Evolutionary conservation across 2,797 vertebrate genomes (phyloP), one percentile per base, ranked within the genome.

Genomic region (Thripadectes ignobilis): DNA sequence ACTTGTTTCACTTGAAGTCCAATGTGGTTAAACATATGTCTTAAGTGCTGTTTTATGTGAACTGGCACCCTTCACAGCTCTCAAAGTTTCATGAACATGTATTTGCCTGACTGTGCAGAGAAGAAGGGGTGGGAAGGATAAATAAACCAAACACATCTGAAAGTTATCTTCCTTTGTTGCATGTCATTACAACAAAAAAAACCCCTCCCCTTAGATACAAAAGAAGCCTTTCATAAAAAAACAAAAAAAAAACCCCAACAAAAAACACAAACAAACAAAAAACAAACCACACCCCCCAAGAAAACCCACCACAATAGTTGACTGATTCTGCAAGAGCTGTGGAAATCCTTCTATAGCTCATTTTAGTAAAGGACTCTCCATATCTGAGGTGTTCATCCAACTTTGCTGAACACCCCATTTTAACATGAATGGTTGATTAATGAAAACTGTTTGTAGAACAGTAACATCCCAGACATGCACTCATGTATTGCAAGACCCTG

Each of bases 141-240:
- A 86, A 84, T 21, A 92, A 92, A 85, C 20, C 22, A 57, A 61
- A 63, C n/a, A 2, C 14, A 22, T 14, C 18, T 51, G 24, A 89
- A 88, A 84, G 7, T 71, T 51, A 15, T 52, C 49, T 46, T 55
- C 27, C 8, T n/a, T 66, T 72, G 17, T 30, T 89, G n/a, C 12
- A 32, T 55, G 86, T 76, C 58, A 63, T 23, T 38, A 16, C 24
- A 46, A 73, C 9, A 62, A 41, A 41, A 39, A 39, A 14, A 51
- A 62, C 16, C 1, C 0, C 0, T 3, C 21, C n/a, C 7, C 34
- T 79, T 36, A 38, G 8, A 45, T 30, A 19, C 26, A 39, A 82
- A 67, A 23, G 20, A 87, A 92, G 5, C 1, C 14, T 48, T 91
- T 58, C 20, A 58, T 26, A 45, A 84, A 71, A 87, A 65, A 14